Evolutionary conservation across 2,888 invertebrate species (phyloP).

Genomic region (Abrostola tripartita): DNA sequence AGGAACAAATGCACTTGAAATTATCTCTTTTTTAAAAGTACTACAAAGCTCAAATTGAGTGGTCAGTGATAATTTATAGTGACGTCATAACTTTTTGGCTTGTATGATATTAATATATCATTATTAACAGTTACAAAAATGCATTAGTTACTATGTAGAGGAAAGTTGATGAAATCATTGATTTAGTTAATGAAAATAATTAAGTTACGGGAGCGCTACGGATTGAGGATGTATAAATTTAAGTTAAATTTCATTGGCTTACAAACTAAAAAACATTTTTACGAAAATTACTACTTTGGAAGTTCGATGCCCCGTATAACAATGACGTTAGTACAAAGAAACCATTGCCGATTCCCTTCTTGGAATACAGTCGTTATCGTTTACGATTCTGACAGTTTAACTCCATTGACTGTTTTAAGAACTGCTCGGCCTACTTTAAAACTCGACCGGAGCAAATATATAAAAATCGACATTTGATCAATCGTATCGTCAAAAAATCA

Average conservation of each 20-base stretch:
- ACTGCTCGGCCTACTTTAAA: background rate
- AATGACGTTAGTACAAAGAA: background rate
- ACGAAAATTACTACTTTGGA: too few species aligned
- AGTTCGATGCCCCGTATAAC: too few species aligned
- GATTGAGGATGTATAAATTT: too few species aligned
- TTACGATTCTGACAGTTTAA: background rate
- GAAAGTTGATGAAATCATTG: conserved; percentile 1
- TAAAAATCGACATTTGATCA: too few species aligned
- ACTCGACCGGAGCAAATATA: background rate
- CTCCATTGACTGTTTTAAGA: background rate
- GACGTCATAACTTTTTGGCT: background rate
- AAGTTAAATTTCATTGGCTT: too few species aligned
- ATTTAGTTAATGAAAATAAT: too few species aligned
- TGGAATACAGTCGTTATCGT: background rate
- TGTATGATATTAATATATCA: conserved; percentile 2
- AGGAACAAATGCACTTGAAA: too few species aligned
- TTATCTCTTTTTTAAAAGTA: background rate
- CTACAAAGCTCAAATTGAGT: background rate
- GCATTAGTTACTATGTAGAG: background rate
- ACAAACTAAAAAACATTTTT: too few species aligned
- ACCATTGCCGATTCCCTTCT: background rate
- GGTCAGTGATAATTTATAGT: background rate
- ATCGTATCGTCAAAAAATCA: too few species aligned
- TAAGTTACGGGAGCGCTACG: too few species aligned
- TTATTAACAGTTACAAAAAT: background rate